Percentiles rank a stretch among this genome's conserved stretches.
Conservation (phyloP, 2,797 vertebrate genomes). For the Mycteria americana region DNA sequence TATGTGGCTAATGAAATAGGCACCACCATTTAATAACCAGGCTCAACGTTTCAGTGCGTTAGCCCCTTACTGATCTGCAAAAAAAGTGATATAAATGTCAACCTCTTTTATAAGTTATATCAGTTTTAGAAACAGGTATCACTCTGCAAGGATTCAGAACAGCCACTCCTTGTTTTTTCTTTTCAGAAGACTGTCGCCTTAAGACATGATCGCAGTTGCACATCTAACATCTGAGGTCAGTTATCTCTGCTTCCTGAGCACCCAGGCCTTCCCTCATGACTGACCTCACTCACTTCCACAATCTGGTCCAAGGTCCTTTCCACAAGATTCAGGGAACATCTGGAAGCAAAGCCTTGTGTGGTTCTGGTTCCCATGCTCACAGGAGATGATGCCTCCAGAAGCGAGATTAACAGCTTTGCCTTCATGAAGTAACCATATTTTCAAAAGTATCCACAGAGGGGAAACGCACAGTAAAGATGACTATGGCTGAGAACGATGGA, state of each 20-base stretch:
- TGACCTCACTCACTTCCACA: constrained; percentile 34
- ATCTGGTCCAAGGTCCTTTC: background rate
- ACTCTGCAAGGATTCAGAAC: background rate
- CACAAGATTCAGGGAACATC: background rate
- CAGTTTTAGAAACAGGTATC: background rate
- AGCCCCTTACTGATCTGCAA: background rate
- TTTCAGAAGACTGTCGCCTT: background rate
- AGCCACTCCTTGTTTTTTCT: background rate
- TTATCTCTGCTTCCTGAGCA: constrained; percentile 30
- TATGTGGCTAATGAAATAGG: background rate
- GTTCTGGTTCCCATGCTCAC: constrained; percentile 9
- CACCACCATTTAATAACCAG: background rate
- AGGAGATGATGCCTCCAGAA: constrained; percentile 15
- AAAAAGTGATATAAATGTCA: background rate
- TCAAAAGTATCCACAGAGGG: background rate
- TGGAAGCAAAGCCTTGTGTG: constrained; percentile 23
- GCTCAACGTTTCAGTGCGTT: background rate
- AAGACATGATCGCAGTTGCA: background rate
- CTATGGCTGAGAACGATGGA: background rate
- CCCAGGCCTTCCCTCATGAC: background rate
- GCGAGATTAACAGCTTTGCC: background rate
- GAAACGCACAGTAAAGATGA: background rate
- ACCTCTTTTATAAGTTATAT: background rate
- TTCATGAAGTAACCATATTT: background rate
- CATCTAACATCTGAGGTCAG: constrained; percentile 8